A percentile compares a stretch with the other conserved stretches of the same genome.
phyloP scores from a whole-genome alignment of 2,113 vertebrate genomes.

The Megaptera novaeangliae region DNA sequence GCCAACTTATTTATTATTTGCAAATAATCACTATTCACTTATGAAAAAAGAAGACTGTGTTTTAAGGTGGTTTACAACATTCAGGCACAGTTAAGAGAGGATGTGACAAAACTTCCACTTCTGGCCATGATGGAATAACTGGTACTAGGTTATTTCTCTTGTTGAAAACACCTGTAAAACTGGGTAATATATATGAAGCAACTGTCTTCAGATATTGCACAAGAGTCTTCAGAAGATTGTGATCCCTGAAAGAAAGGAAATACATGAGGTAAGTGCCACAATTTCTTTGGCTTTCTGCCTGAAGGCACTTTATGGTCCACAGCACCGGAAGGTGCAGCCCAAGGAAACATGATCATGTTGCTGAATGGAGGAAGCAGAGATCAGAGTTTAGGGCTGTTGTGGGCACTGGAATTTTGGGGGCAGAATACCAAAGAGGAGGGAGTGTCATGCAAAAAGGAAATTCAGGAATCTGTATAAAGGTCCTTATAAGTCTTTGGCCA shows the following conservation, averaged over 20 bases:
- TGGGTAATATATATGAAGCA: neutral
- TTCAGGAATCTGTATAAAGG: neutral
- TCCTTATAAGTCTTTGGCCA: neutral
- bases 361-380: neutral
- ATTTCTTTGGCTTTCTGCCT: neutral
- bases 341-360: fast-evolving
- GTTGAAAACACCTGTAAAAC: neutral
- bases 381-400: no score
- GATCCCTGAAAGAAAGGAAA: neutral
- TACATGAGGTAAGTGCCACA: fast-evolving
- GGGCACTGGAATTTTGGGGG: neutral
- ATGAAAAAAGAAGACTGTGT: neutral
- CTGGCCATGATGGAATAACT: neutral
- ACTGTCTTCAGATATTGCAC: neutral
- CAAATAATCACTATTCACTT: neutral
- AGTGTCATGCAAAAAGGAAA: neutral
- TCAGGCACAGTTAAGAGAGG: neutral
- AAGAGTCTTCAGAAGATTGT: neutral
- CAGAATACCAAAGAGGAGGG: neutral
- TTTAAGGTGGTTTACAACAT: neutral
- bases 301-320: neutral
- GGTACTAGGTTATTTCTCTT: neutral
- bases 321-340: neutral
- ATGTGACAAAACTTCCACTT: neutral
- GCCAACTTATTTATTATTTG: neutral